Evolutionary conservation across 1,140 invertebrate genomes (phyloP).

Genomic region (Drosophila nebulosa): DNA sequence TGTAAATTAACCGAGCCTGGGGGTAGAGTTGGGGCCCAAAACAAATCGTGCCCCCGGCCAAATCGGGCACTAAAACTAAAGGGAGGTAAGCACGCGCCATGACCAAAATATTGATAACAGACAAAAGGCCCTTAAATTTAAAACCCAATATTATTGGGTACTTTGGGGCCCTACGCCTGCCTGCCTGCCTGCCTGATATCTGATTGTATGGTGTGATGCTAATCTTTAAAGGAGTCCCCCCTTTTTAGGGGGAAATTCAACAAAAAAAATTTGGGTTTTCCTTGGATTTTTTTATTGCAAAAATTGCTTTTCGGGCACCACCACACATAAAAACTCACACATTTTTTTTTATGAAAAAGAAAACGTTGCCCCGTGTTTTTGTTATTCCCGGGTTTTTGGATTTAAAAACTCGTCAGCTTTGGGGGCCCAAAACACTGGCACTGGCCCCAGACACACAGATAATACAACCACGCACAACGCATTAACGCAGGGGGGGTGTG

Average conservation of each 20-base stretch:
- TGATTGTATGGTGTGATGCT: not conserved
- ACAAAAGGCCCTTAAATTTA: not conserved
- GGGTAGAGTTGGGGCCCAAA: slow-evolving; percentile 1
- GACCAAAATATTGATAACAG: slow-evolving; percentile 53
- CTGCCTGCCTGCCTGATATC: not conserved
- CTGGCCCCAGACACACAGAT: slow-evolving; percentile 23
- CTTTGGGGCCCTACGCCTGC: not conserved
- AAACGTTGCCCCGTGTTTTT: slow-evolving; percentile 16
- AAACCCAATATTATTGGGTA: not conserved
- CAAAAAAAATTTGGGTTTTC: not conserved
- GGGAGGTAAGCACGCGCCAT: slow-evolving; percentile 64
- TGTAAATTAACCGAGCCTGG: slow-evolving; percentile 19
- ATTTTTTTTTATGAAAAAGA: not conserved
- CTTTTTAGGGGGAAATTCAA: not conserved
- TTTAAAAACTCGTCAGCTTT: slow-evolving; percentile 26
- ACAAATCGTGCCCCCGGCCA: slow-evolving; percentile 13
- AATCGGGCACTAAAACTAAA: slow-evolving; percentile 42
- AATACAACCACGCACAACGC: not conserved
- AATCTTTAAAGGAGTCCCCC: not conserved
- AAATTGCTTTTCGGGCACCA: not conserved
- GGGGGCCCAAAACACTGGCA: slow-evolving; percentile 27
- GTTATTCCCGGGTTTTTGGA: slow-evolving; percentile 48
- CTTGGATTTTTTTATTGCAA: not conserved
- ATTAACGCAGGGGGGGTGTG: not conserved
- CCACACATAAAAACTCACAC: not conserved